These are phyloP conservation scores for Peucedramus taeniatus DNA, from an alignment of 2,113 vertebrate genomes.

Conservation along the genomic window DNA sequence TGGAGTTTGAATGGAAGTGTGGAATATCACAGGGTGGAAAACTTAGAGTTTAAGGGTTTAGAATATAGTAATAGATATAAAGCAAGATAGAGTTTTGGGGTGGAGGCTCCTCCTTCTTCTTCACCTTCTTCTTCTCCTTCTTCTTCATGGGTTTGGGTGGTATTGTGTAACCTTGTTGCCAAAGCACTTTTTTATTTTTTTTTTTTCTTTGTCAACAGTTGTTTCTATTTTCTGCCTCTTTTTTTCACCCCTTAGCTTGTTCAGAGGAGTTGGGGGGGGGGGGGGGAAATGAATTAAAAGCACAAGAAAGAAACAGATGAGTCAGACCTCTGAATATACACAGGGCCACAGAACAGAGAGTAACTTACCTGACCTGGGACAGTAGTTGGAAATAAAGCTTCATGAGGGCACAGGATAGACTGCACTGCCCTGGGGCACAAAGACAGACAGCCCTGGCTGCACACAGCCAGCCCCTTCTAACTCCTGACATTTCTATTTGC, in stretches of 20 bases:
- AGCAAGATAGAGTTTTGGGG: background rate
- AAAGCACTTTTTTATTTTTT: background rate
- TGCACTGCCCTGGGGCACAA: background rate
- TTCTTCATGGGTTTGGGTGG: background rate
- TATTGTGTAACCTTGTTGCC: background rate
- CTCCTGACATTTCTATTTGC: background rate
- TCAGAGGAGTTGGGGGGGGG: background rate
- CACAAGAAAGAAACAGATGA: background rate
- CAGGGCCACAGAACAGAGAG: background rate
- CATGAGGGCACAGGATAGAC: background rate
- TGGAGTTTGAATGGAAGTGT: background rate
- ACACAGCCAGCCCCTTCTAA: background rate
- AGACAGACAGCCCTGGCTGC: background rate
- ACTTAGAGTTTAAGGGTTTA: background rate
- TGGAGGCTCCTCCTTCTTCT: background rate
- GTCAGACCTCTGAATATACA: background rate
- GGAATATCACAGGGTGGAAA: background rate
- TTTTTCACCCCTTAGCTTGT: background rate
- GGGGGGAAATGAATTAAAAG: background rate
- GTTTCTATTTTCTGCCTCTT: background rate
- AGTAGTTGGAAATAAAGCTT: background rate
- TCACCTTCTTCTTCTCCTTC: too few relatives aligned
- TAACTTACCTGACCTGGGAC: background rate
- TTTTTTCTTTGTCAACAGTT: background rate
- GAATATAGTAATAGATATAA: background rate